These are phyloP conservation scores for Phrynosoma platyrhinos DNA, from an alignment of 2,113 vertebrate genomes.

Conservation along the genomic window DNA sequence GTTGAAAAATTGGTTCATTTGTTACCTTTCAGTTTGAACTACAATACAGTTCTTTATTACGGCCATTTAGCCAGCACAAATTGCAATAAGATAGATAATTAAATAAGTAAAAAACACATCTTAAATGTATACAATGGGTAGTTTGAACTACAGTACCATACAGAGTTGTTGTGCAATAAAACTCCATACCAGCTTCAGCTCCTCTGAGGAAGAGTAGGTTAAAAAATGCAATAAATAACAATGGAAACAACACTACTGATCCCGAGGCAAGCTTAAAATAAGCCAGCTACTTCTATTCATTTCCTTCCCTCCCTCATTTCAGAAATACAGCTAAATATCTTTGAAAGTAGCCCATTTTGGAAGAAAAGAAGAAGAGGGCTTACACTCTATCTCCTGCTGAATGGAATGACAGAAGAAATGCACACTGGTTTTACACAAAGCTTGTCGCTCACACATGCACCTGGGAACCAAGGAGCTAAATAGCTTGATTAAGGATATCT, in stretches of 20 bases:
- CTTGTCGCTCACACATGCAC: constrained; percentile 35
- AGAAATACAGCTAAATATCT: neutral
- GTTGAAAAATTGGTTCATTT: neutral
- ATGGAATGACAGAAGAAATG: neutral
- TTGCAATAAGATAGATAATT: too few species aligned
- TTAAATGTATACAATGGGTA: neutral
- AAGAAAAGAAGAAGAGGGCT: neutral
- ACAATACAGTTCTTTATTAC: neutral
- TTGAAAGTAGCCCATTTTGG: neutral
- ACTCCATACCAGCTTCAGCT: neutral
- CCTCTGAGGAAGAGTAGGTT: neutral
- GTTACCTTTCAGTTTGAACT: neutral
- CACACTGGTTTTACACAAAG: neutral
- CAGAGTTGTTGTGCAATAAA: neutral
- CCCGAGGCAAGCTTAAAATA: neutral
- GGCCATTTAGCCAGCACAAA: too few species aligned
- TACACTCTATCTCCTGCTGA: neutral
- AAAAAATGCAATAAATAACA: neutral
- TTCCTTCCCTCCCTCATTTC: neutral
- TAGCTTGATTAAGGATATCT: constrained; percentile 82
- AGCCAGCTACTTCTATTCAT: neutral
- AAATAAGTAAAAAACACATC: too few species aligned
- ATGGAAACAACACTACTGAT: neutral
- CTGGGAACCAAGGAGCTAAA: constrained; percentile 75
- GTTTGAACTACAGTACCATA: neutral